Evolutionary conservation across 2,888 invertebrate genomes (phyloP), one percentile per base, ranked within the genome.

Genomic region (Antheraea yamamai): DNA sequence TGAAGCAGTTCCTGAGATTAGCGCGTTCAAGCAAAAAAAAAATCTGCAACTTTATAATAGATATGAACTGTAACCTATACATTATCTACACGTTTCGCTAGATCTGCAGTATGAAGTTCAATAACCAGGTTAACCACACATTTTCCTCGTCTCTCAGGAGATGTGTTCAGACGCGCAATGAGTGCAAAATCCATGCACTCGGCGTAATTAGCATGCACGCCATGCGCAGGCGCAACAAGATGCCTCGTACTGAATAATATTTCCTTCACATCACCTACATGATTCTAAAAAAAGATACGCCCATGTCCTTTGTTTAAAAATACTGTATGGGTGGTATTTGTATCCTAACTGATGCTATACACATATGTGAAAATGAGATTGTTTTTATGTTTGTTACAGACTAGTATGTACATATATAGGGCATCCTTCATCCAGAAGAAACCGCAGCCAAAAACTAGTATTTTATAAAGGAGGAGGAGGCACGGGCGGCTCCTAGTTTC

Each of bases 51-150:
- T 30, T 30, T 30, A 30, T 30, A 30, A 30, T 30, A 30, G 7
- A 39, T 39, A 39, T 39, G 35, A 4, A 39, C 7, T 39, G 0
- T 47, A 12, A 47, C 47, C 7, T 47, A 47, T 47, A 47, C 10
- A 47, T 12, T 12, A 12, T 47, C 10, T 47, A 47, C 10, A 47
- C 7, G 12, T 47, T 26, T 66, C 16, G 26, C 16, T 66, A 16
- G 16, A 66, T 26, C 30, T 30, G 64, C 20, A 66, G 3, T 66
- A 16, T n/a, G 35, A 74, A 74, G 76, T 76, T 76, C 76, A 74
- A 74, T 74, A 76, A 74, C 76, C 76, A 74, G 76, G 74, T 75
- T 73, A 61, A 70, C n/a, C 18, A 18, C 64, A 23, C 39, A 64
- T 58, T 74, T 74, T 35, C 73, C 73, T 68, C 51, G 39, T 23